These are phyloP conservation scores for Tadarida brasiliensis DNA, from an alignment of 2,797 vertebrate genomes.

Conservation along the genomic window DNA sequence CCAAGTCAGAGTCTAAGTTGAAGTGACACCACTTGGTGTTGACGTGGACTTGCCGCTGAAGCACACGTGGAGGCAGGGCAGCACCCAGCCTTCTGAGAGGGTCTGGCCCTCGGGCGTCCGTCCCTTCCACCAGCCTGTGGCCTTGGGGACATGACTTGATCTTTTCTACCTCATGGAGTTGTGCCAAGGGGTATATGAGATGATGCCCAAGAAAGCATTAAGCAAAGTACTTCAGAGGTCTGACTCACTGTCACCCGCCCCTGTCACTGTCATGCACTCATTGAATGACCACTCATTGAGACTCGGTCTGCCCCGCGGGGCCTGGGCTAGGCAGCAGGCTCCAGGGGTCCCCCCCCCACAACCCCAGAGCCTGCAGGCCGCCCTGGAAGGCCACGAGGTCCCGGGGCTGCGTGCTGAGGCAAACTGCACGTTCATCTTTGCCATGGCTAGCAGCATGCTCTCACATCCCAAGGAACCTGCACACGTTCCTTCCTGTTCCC, in stretches of 20 bases:
- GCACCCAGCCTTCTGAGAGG: neutral
- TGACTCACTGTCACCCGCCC: neutral
- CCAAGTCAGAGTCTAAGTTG: neutral
- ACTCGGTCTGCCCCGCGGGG: neutral
- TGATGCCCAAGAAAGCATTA: neutral
- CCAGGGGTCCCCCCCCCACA: fast-evolving
- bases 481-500: neutral
- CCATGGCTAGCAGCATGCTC: fast-evolving
- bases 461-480: neutral
- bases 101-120: neutral
- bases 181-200: neutral
- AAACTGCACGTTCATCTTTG: neutral
- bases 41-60: neutral
- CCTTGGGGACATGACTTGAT: neutral
- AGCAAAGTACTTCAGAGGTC: fast-evolving
- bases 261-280: neutral
- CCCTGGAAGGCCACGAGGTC: neutral
- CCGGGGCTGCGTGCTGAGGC: neutral
- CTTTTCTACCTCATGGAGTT: neutral
- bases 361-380: neutral
- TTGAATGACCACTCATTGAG: neutral
- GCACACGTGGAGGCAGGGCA: fast-evolving
- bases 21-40: neutral
- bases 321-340: neutral
- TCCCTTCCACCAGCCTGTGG: neutral